phyloP scores from a whole-genome alignment of 2,113 vertebrate genomes.

The Campylomormyrus tamandua region DNA sequence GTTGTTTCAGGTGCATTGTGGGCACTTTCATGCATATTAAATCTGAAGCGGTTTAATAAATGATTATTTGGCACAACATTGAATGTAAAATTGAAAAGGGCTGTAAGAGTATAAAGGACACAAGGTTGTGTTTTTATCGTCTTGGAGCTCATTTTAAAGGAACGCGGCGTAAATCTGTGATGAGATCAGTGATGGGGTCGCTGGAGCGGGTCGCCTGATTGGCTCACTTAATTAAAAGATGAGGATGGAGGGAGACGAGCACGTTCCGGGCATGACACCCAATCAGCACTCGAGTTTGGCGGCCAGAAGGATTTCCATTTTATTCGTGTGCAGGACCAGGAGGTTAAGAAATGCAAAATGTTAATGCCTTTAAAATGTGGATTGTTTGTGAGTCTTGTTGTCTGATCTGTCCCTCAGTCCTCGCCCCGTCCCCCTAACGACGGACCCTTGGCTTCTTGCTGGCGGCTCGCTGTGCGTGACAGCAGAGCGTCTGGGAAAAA shows the following conservation, averaged over 20 bases:
- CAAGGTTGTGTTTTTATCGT: neutral
- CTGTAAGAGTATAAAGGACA: neutral
- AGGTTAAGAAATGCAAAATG: neutral
- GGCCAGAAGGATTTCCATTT: neutral
- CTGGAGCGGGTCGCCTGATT: neutral
- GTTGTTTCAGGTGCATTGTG: neutral
- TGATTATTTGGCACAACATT: neutral
- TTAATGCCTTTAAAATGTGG: neutral
- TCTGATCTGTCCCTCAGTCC: neutral
- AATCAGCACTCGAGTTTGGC: neutral
- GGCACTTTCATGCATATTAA: slow-evolving; percentile 5
- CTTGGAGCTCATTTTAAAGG: neutral
- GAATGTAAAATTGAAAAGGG: neutral
- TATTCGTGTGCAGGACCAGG: neutral
- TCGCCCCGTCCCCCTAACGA: neutral
- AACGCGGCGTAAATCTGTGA: neutral
- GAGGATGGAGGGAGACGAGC: neutral
- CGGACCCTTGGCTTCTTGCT: neutral
- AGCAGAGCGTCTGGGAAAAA: neutral
- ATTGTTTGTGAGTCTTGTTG: neutral
- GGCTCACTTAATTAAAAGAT: neutral
- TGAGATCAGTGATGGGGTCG: neutral
- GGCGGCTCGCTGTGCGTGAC: neutral
- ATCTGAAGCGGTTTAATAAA: neutral
- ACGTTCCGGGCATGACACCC: neutral